phyloP scores from a whole-genome alignment of 2,888 invertebrate genomes.

The Epistrophe eligans region DNA sequence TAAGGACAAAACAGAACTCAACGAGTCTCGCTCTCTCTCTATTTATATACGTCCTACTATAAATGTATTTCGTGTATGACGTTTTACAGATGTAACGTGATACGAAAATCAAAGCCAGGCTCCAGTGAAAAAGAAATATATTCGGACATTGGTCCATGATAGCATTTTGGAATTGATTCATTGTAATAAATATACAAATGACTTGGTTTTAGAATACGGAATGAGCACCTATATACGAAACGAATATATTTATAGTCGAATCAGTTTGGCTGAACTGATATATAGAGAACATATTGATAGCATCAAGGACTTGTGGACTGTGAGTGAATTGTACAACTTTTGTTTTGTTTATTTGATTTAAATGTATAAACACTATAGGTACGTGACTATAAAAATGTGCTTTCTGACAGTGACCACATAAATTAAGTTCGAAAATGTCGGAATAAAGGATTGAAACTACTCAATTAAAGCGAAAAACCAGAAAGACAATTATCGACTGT shows the following conservation, averaged over 20 bases:
- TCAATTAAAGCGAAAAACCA: neutral
- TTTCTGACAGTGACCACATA: neutral
- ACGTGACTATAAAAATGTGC: neutral
- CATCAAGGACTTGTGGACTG: neutral
- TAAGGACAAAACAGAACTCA: neutral
- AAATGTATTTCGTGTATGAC: no score
- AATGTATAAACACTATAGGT: neutral
- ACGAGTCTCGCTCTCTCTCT: no score
- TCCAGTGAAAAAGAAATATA: slow-evolving; percentile 39
- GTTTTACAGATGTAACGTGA: slow-evolving; percentile 66
- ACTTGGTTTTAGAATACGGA: neutral
- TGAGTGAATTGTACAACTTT: neutral
- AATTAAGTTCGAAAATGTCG: neutral
- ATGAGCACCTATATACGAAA: neutral
- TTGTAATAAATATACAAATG: slow-evolving; percentile 33
- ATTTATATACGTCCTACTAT: neutral
- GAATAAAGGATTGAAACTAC: neutral
- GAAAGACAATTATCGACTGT: neutral
- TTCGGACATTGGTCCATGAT: neutral
- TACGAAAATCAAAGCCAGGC: slow-evolving; percentile 48
- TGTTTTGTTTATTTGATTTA: neutral
- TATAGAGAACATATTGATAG: neutral
- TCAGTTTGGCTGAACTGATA: neutral
- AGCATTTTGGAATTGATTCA: slow-evolving; percentile 35
- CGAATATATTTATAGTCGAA: neutral